A percentile compares a stretch with the other conserved stretches of the same genome.
Evolutionary conservation across 2,113 vertebrate genomes (phyloP).

Genomic region (Campylorhamphus procurvoides): DNA sequence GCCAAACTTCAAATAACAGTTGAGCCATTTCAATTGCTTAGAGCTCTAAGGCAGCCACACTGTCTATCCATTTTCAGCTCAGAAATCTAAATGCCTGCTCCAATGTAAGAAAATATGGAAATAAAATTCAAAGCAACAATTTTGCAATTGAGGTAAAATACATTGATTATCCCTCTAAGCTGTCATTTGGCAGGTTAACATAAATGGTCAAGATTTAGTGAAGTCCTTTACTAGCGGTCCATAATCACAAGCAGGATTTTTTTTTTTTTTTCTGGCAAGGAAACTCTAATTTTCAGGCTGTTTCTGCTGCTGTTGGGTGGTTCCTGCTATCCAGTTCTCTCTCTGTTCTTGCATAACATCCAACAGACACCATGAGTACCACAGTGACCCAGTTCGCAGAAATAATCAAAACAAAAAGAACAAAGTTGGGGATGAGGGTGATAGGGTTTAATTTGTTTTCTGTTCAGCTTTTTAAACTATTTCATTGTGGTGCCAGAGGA

Average conservation of each 20-base stretch:
- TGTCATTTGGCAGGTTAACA: background rate
- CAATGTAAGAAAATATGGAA: background rate
- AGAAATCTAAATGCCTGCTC: background rate
- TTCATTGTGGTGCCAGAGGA: background rate
- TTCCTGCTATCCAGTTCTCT: background rate
- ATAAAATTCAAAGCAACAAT: background rate
- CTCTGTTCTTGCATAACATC: background rate
- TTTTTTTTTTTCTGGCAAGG: background rate
- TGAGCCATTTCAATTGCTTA: background rate
- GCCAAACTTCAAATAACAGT: background rate
- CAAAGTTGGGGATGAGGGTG: accelerated
- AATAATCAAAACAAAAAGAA: background rate
- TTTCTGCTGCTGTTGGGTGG: background rate
- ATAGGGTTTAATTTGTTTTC: background rate
- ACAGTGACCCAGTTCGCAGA: background rate
- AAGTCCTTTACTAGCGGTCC: background rate
- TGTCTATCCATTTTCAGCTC: background rate
- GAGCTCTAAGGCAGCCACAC: background rate
- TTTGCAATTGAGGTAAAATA: background rate
- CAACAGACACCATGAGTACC: background rate
- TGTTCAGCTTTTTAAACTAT: background rate
- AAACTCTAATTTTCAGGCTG: background rate
- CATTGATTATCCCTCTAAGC: background rate
- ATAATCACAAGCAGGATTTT: background rate
- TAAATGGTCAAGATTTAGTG: background rate